These are phyloP conservation scores for Lasioglossum leucozonium DNA, from an alignment of 2,888 invertebrate genomes.

Conservation along the genomic window DNA sequence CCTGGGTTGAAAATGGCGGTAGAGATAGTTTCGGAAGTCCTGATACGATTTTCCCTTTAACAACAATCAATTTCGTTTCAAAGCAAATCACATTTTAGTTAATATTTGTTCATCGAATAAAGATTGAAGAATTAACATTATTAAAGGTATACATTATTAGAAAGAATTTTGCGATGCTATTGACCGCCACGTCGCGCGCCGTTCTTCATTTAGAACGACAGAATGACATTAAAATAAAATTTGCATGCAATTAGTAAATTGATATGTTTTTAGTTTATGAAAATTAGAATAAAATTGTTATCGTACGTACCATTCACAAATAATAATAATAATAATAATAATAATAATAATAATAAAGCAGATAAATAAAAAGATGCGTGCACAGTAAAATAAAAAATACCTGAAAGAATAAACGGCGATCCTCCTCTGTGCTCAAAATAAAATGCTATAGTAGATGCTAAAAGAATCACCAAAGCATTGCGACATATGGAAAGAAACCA, in stretches of 20 bases:
- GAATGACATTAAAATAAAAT: too few species aligned
- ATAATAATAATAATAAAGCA: not conserved
- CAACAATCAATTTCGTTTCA: slow-evolving; percentile 25
- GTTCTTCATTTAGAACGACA: too few species aligned
- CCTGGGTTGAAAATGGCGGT: slow-evolving; percentile 88
- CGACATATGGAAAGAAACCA: slow-evolving; percentile 92
- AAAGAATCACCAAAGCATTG: slow-evolving; percentile 91
- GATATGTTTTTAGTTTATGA: too few species aligned
- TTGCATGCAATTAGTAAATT: too few species aligned
- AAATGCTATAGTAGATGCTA: slow-evolving; percentile 88
- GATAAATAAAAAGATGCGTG: not conserved
- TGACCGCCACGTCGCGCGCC: too few species aligned
- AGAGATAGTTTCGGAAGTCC: slow-evolving; percentile 89
- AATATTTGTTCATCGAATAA: not conserved
- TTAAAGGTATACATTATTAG: too few species aligned
- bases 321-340: not conserved
- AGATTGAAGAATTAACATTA: too few species aligned
- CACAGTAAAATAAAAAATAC: slow-evolving; percentile 39
- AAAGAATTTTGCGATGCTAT: too few species aligned
- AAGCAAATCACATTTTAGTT: not conserved
- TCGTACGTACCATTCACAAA: not conserved
- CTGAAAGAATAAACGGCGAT: slow-evolving; percentile 87
- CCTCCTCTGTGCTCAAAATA: slow-evolving; percentile 81
- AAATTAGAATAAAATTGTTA: not conserved
- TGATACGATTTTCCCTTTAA: slow-evolving; percentile 87